Conservation (phyloP, 1,140 invertebrate species). For the Marisa cornuarietis region DNA sequence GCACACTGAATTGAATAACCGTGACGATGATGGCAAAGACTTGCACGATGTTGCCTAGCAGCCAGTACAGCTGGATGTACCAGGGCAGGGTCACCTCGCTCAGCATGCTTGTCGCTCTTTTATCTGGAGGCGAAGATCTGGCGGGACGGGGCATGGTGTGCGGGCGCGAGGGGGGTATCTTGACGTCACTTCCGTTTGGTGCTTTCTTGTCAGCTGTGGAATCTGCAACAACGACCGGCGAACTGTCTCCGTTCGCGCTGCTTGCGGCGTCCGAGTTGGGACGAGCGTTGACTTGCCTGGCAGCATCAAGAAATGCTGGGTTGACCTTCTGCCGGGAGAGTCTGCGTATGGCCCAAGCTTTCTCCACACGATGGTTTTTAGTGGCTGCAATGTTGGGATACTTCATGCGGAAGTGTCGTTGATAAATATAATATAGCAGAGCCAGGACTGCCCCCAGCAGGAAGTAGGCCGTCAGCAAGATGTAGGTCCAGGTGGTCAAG, state of each 20-base stretch:
- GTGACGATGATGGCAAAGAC: conserved; percentile 39
- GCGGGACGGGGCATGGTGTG: background rate
- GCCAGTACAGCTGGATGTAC: conserved; percentile 48
- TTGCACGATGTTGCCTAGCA: conserved; percentile 40
- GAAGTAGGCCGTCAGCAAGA: conserved; percentile 28
- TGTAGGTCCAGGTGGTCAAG: conserved; percentile 43
- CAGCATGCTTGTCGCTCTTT: background rate
- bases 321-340: too few relatives aligned
- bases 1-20: conserved; percentile 46
- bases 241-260: background rate
- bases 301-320: too few relatives aligned
- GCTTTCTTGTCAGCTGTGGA: background rate
- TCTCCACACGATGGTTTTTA: too few relatives aligned
- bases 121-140: background rate
- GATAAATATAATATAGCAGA: background rate
- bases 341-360: too few relatives aligned
- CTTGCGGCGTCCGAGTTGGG: background rate
- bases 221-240: background rate
- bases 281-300: too few relatives aligned
- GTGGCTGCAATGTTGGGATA: too few relatives aligned
- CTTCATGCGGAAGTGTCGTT: background rate
- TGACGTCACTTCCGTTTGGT: background rate
- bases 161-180: background rate
- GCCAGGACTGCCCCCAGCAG: conserved; percentile 8
- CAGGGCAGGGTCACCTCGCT: conserved; percentile 15